phyloP scores from a whole-genome alignment of 2,113 vertebrate genomes.

The Dendrocopos noguchii region DNA sequence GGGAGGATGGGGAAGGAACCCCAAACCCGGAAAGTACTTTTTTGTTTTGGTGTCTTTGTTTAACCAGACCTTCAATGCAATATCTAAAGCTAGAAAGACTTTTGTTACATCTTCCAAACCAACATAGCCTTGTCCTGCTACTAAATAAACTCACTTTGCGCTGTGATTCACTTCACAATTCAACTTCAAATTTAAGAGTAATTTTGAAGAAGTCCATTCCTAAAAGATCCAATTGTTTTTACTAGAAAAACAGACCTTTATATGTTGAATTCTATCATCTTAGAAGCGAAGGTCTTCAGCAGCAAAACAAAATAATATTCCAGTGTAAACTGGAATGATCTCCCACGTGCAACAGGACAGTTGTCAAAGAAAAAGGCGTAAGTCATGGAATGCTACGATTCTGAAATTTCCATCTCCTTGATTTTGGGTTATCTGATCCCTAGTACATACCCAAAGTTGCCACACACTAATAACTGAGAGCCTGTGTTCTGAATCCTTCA shows the following conservation, averaged over 20 bases:
- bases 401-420: not conserved
- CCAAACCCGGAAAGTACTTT: too few species aligned
- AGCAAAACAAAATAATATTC: not conserved
- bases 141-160: not conserved
- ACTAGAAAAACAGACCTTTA: not conserved
- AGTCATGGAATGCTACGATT: not conserved
- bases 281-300: not conserved
- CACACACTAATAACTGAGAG: not conserved
- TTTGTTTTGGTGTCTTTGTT: not conserved
- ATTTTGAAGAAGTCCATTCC: conserved; percentile 4
- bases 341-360: not conserved
- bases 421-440: not conserved
- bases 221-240: not conserved
- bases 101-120: not conserved
- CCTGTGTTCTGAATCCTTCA: not conserved
- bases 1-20: too few species aligned
- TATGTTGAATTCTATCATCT: not conserved
- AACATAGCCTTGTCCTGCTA: not conserved
- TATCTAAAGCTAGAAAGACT: not conserved
- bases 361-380: not conserved
- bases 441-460: not conserved
- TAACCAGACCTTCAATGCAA: not conserved
- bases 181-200: not conserved
- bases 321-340: not conserved
- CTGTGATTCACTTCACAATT: not conserved